Conservation (phyloP, 1,140 invertebrate genomes). For the Teleogryllus occipitalis region DNA sequence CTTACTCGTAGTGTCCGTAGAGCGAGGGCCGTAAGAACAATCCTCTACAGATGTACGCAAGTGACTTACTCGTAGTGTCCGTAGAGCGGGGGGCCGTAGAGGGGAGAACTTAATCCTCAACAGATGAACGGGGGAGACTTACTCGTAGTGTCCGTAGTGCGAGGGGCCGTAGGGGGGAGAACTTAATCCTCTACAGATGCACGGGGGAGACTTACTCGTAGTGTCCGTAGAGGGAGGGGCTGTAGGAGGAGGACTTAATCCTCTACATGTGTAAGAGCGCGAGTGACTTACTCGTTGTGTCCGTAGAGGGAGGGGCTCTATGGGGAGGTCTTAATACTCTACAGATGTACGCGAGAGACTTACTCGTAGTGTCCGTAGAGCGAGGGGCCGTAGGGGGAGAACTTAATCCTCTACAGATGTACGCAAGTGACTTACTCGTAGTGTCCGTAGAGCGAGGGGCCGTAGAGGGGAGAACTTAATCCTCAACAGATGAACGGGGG, state of each 20-base stretch:
- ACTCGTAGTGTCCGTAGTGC: not conserved
- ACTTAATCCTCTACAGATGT: too few relatives aligned
- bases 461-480: not conserved
- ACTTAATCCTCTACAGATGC: too few relatives aligned
- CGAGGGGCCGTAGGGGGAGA: not conserved
- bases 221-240: not conserved
- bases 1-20: too few relatives aligned
- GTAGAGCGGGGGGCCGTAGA: too few relatives aligned
- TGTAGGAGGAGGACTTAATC: not conserved
- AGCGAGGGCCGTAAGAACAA: too few relatives aligned
- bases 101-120: too few relatives aligned
- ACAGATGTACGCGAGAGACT: not conserved
- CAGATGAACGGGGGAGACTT: not conserved
- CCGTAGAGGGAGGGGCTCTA: not conserved
- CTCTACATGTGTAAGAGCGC: too few relatives aligned
- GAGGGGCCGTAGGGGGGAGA: not conserved
- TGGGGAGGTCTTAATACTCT: too few relatives aligned
- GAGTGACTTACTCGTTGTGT: not conserved
- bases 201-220: not conserved
- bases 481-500: too few relatives aligned
- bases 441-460: not conserved
- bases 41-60: too few relatives aligned
- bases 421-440: not conserved
- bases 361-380: not conserved
- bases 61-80: too few relatives aligned